Evolutionary conservation across 2,113 vertebrate species (phyloP), one percentile per base, ranked within the genome.

Genomic region (Pelodiscus sinensis): DNA sequence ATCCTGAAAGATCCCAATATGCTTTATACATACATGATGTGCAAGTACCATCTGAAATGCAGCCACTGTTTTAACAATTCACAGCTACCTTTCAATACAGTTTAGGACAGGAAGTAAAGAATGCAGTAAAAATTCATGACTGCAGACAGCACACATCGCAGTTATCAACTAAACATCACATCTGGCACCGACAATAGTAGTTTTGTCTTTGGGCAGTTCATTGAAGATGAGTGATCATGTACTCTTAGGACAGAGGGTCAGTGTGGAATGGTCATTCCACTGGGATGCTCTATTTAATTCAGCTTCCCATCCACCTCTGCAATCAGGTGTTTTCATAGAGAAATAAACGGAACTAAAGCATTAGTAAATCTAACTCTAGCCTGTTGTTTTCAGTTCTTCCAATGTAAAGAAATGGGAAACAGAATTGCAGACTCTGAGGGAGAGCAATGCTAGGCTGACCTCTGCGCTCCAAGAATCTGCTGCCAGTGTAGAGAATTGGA

Each of bases 371-470:
- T 85, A 77, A 77, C 0, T 75, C 25, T 71, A 9, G 84, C 58
- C 82, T 79, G 84, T 79, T 92, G 52, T 83, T 15, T 62, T 12
- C 96, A 99, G 99, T 73, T 98, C 99, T 12, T 97, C 98, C 97
- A 99, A 98, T 0, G 98, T 99, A 91, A 99, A 99, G 98, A 99
- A 99, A 95, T 99, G 98, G 98, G 99, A 99, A 97, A 98, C 98
- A 0, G 99, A 99, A 96, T 97, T 99, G 94, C 99, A 99, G 97
- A 98, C 98, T 3, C 97, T 99, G 95, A 97, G 98, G 88, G 99
- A 99, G 94, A 99, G 98, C 97, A 99, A 99, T 0, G 98, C 98
- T 19, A 97, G 99, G 78, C 98, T 99, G 94, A 98, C 96, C 84
- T 97, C 98, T 0, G 98, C 99, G 0, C 98, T 99, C 94, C 98